Base-by-base conservation (phyloP, 2,797 vertebrate genomes). In the Eutrigla gurnardus region DNA sequence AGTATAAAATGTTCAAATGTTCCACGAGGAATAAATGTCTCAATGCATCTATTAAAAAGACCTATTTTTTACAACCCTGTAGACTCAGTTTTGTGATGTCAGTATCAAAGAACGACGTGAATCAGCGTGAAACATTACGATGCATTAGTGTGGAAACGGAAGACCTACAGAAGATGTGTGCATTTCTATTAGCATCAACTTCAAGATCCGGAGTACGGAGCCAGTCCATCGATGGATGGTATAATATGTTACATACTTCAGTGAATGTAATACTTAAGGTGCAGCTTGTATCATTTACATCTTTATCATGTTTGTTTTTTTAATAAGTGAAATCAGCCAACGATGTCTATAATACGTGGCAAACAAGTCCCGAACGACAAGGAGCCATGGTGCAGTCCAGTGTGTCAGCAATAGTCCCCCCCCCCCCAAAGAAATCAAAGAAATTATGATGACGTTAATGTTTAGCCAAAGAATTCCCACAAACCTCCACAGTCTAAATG, bases 111-210 rank as follows among this genome's bases (percentile, higher is more conserved):
- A 83, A 63, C 43, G 35, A 32, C n/a, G 6, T 35, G 43, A 81
- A 75, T 76, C 71, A 46, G 62, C 61, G 11, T 52, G 65, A 80
- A 74, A 64, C 78, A 53, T 33, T 47, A 58, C 18, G 60, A 37
- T 2, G 7, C 66, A 86, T 86, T 84, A 82, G 73, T 65, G 81
- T 87, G 83, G 81, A 86, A 84, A 84, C 87, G 79, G 86, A 77
- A 79, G 60, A 73, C 54, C 61, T 69, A 57, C 65, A 59, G 49
- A 68, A 14, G 73, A 78, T 77, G 66, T 77, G 71, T 77, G 66
- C 76, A 78, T 78, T 25, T 65, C 46, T 69, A 80, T 74, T 69
- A 82, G 39, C 46, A 75, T 71, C 78, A 36, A 63, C 1, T 53
- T 70, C 49, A 58, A 58, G 61, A 77, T 67, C 72, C 33, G 46